phyloP scores from a whole-genome alignment of 92 coral and sea anemone species.

The Paramuricea clavata region DNA sequence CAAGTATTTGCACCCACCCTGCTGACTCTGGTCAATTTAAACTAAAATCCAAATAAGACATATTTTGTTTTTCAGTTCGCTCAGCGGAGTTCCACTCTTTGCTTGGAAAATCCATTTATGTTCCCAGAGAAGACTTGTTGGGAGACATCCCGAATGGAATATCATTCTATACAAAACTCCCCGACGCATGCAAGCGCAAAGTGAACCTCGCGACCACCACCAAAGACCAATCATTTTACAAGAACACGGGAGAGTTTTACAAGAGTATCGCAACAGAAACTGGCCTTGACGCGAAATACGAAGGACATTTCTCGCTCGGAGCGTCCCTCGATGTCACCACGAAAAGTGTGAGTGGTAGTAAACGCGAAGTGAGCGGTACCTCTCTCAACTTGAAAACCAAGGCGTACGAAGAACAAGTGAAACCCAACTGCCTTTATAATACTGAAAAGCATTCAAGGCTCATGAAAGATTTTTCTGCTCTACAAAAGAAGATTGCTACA shows the following conservation, averaged over 20 bases:
- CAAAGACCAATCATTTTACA: conserved; percentile 63
- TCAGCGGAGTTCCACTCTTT: too few relatives aligned
- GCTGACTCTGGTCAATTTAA: too few relatives aligned
- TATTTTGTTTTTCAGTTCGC: too few relatives aligned
- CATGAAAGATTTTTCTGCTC: conserved; percentile 47
- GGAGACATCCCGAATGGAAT: conserved; percentile 43
- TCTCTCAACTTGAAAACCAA: conserved; percentile 56
- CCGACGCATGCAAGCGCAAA: conserved; percentile 23
- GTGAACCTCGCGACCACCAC: conserved; percentile 11
- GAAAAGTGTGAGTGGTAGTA: conserved; percentile 55
- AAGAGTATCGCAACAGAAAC: conserved; percentile 53
- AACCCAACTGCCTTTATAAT: conserved; percentile 71
- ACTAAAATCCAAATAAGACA: too few relatives aligned
- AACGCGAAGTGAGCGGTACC: conserved; percentile 47
- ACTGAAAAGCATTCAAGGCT: conserved; percentile 21
- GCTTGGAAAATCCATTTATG: conserved; percentile 68
- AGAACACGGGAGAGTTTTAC: conserved; percentile 65
- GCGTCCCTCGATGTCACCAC: conserved; percentile 67
- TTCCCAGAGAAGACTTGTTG: conserved; percentile 62
- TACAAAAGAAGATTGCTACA: conserved; percentile 24
- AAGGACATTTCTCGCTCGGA: conserved; percentile 61
- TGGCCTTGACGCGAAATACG: conserved; percentile 13
- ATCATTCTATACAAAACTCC: conserved; percentile 17
- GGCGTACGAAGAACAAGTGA: conserved; percentile 36
- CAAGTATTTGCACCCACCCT: too few relatives aligned